A percentile compares a stretch with the other conserved stretches of the same genome.
Evolutionary conservation across 2,797 vertebrate genomes (phyloP).

Genomic region (Dermochelys coriacea): DNA sequence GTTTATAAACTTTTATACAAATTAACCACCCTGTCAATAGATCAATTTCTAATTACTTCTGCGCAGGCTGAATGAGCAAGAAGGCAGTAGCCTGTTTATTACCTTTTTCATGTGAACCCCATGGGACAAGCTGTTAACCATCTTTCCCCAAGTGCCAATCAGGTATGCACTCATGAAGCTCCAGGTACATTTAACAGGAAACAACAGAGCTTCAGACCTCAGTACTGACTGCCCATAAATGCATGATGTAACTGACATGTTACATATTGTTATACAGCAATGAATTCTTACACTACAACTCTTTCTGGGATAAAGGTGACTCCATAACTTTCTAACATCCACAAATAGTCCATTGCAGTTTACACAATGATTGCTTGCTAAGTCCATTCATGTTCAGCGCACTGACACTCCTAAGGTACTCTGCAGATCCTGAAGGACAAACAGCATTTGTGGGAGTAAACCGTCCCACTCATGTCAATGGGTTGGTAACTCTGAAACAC

Average conservation of each 20-base stretch:
- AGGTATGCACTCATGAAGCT: not conserved
- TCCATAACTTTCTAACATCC: not conserved
- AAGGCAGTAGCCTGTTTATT: constrained; percentile 1
- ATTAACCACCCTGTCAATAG: constrained; percentile 12
- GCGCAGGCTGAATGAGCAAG: not conserved
- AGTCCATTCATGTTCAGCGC: not conserved
- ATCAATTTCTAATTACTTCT: not conserved
- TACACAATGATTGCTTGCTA: not conserved
- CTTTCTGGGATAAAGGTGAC: not conserved
- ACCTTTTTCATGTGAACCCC: not conserved
- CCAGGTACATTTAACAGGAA: not conserved
- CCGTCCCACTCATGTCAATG: not conserved
- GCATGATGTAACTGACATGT: not conserved
- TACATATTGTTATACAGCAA: not conserved
- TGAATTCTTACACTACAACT: not conserved
- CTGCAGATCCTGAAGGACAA: not conserved
- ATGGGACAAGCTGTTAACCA: not conserved
- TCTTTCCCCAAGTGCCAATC: not conserved
- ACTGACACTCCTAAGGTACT: not conserved
- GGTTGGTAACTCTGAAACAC: not conserved
- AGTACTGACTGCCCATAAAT: not conserved
- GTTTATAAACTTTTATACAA: not conserved
- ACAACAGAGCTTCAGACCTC: not conserved
- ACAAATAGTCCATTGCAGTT: not conserved
- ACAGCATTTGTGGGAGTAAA: not conserved